Base-by-base conservation (phyloP, 2,888 invertebrate genomes). In the Capitulum mitella region DNA sequence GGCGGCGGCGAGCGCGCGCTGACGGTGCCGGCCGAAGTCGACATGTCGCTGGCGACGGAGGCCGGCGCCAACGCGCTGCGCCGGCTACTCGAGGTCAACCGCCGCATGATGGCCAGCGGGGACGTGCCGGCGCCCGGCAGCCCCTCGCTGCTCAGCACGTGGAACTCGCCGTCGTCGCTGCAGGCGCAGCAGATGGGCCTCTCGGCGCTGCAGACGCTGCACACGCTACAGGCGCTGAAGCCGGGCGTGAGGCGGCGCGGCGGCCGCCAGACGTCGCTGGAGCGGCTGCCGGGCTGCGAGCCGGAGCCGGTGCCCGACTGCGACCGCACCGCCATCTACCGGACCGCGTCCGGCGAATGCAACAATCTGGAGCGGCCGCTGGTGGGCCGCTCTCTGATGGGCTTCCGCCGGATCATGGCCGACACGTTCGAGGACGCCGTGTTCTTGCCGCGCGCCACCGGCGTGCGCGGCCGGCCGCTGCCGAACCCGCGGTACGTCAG, bases 401-500 rank as follows among this genome's bases (percentile, higher is more conserved):
- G 26, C 10, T 40, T 40, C 43, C 22, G 3, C 3, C 75, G 75
- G 5, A 29, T 75, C 14, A 14, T 46, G 29, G 3, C 46, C 1
- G 14, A 29, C 46, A 46, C 43, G 12, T 75, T 16, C 46, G n/a
- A n/a, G 1, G 75, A 75, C 75, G 16, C 1, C 29, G 43, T 75
- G 14, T 46, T n/a, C n/a, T 12, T 3, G 29, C 26, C 29, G 26
- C 43, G 75, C n/a, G 1, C 43, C 16, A 19, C 78, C 40, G 80
- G 82, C 14, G 70, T 75, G 14, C 79, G 79, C 29, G 83, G 82
- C n/a, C 79, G 81, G 3, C 79, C 79, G n/a, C 79, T 84, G 34
- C 84, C 84, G 8, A 82, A 82, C 34, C 82, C 83, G 29, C 80
- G 84, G 29, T 77, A 81, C 32, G 82, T 83, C 16, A 77, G 58